A percentile compares a stretch with the other conserved stretches of the same genome.
These are phyloP conservation scores for Philypnodon macrostomus DNA, from an alignment of 2,797 vertebrate species.

Conservation along the genomic window DNA sequence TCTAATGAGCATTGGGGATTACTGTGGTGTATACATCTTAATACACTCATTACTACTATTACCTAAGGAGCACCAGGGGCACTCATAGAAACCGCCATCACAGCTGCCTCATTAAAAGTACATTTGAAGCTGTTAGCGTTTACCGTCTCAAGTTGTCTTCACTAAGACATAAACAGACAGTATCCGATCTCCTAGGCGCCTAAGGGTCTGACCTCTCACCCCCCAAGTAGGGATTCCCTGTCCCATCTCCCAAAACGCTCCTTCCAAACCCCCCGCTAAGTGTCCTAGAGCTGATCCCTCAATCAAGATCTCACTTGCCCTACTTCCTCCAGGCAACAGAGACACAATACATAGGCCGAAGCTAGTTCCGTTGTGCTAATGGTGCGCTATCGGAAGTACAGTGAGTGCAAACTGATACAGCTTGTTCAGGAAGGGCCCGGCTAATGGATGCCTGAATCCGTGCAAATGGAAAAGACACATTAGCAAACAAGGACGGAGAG, in stretches of 20 bases:
- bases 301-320: constrained; percentile 59
- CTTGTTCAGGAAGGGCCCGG: constrained; percentile 21
- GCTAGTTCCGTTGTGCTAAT: constrained; percentile 42
- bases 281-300: constrained; percentile 41
- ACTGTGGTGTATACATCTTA: constrained; percentile 50
- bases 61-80: constrained; percentile 59
- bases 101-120: constrained; percentile 70
- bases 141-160: constrained; percentile 49
- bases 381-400: constrained; percentile 44
- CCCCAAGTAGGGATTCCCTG: constrained; percentile 49
- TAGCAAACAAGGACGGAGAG: constrained; percentile 38
- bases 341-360: constrained; percentile 28
- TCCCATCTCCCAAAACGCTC: constrained; percentile 17
- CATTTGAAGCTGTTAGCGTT: constrained; percentile 63
- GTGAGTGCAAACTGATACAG: constrained; percentile 35
- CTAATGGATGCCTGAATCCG: no score
- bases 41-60: constrained; percentile 66
- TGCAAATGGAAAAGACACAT: constrained; percentile 49
- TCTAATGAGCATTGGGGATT: constrained; percentile 59
- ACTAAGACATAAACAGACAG: constrained; percentile 50
- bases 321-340: constrained; percentile 35
- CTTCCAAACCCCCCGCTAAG: constrained; percentile 23
- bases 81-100: constrained; percentile 54
- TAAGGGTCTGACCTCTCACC: constrained; percentile 49
- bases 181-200: constrained; percentile 40